phyloP scores from a whole-genome alignment of 2,888 invertebrate genomes.

The Subacronicta megacephala region DNA sequence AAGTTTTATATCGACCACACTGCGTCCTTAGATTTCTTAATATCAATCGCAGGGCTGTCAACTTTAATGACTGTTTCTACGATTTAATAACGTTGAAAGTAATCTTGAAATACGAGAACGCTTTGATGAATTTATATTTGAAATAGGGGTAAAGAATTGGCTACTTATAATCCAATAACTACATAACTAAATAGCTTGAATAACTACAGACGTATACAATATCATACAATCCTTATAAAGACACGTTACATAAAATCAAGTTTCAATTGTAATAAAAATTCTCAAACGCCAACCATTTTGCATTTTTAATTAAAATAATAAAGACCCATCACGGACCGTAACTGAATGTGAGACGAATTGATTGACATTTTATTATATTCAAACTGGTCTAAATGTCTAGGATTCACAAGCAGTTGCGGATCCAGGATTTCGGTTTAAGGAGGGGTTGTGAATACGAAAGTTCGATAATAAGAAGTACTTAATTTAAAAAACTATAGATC shows the following conservation, averaged over 20 bases:
- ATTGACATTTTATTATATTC: conserved; percentile 47
- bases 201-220: neutral
- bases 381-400: conserved; percentile 31
- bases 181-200: neutral
- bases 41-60: conserved; percentile 9
- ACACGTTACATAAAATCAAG: conserved; percentile 32
- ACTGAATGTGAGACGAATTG: conserved; percentile 51
- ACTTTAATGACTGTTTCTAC: conserved; percentile 8
- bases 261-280: conserved; percentile 44
- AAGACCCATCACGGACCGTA: conserved; percentile 37
- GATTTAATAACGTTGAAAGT: neutral
- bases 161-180: too few species aligned
- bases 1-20: conserved; percentile 13
- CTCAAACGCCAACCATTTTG: conserved; percentile 39
- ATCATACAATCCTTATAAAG: conserved; percentile 10
- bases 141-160: too few species aligned
- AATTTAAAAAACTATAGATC: too few species aligned
- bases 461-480: too few species aligned
- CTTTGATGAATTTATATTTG: neutral
- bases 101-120: conserved; percentile 5
- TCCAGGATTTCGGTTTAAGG: too few species aligned
- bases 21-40: conserved; percentile 10
- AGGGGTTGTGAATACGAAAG: too few species aligned
- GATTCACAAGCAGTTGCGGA: too few species aligned
- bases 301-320: conserved; percentile 52